Evolutionary conservation across 2,797 vertebrate genomes (phyloP).

Genomic region (Silurus lanzhouensis): DNA sequence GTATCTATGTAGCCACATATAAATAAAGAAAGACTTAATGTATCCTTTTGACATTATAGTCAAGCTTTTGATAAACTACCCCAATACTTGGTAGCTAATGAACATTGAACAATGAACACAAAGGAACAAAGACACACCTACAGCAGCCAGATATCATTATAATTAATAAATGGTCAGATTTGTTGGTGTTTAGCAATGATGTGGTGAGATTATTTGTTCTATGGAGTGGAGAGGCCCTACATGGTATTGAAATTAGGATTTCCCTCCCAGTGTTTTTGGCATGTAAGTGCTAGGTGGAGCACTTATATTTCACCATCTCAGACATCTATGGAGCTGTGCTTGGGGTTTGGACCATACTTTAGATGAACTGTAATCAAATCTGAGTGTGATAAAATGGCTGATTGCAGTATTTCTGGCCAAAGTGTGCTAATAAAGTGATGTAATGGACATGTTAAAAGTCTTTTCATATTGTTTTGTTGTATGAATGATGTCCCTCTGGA

Average conservation of each 20-base stretch:
- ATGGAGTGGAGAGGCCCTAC: conserved; percentile 8
- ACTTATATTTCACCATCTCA: conserved; percentile 38
- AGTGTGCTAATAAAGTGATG: conserved; percentile 32
- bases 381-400: conserved; percentile 42
- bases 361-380: conserved; percentile 42
- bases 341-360: conserved; percentile 38
- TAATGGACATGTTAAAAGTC: conserved; percentile 19
- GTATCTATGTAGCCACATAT: not conserved
- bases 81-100: not conserved
- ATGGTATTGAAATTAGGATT: conserved; percentile 28
- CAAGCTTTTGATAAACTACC: not conserved
- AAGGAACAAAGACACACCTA: not conserved
- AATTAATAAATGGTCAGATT: conserved; percentile 12
- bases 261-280: conserved; percentile 24
- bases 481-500: conserved; percentile 11
- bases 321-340: conserved; percentile 36
- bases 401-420: conserved; percentile 39
- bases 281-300: conserved; percentile 43
- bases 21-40: too few relatives aligned
- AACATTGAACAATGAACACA: conserved; percentile 20
- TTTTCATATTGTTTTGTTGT: conserved; percentile 27
- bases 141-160: conserved; percentile 9
- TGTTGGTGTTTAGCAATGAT: conserved; percentile 16
- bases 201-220: conserved; percentile 17
- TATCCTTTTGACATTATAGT: not conserved